Conservation (phyloP, 2,113 vertebrate species). For the Saguinus midas region DNA sequence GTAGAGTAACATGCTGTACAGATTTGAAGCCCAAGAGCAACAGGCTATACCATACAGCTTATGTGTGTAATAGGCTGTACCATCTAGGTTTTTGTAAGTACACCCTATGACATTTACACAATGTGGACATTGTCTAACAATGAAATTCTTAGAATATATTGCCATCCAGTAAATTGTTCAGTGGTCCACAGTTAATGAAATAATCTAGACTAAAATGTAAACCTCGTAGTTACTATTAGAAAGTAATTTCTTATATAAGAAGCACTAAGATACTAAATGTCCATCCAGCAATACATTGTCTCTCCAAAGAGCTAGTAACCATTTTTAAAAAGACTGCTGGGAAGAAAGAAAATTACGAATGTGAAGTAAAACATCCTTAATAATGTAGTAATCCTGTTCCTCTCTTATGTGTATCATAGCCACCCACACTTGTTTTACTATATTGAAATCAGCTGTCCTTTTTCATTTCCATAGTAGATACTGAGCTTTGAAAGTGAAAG, state of each 20-base stretch:
- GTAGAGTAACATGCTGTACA: neutral
- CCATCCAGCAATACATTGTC: neutral
- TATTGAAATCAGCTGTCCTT: neutral
- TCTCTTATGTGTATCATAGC: rapidly evolving
- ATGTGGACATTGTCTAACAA: neutral
- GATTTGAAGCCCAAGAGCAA: neutral
- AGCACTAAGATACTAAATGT: neutral
- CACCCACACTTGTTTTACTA: neutral
- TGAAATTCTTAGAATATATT: neutral
- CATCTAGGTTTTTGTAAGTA: neutral
- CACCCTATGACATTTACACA: neutral
- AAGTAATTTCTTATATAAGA: neutral
- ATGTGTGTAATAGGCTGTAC: neutral
- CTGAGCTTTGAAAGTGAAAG: neutral
- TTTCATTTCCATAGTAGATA: neutral
- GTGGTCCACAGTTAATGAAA: neutral
- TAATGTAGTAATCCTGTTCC: neutral
- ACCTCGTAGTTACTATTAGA: neutral
- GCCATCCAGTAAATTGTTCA: neutral
- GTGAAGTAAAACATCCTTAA: neutral
- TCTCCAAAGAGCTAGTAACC: neutral
- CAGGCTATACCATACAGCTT: neutral
- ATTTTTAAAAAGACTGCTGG: neutral
- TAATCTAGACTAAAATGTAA: neutral
- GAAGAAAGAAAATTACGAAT: neutral